phyloP scores from a whole-genome alignment of 2,888 invertebrate genomes.

The Cyrtodaria siliqua region DNA sequence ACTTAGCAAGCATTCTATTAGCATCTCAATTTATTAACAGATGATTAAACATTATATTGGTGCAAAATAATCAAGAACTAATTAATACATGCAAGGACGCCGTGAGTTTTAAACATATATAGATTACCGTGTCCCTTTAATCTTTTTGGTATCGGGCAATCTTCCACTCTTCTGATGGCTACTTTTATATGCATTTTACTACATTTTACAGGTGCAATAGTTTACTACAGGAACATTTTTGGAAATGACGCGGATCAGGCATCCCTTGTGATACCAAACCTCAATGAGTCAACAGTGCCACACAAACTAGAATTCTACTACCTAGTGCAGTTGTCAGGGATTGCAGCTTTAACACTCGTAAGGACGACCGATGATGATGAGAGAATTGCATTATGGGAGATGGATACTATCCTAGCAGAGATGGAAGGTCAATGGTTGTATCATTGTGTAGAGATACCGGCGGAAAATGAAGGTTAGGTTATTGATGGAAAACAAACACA shows the following conservation, averaged over 20 bases:
- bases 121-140: too few species aligned
- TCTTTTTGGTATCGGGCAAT: too few species aligned
- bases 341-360: conserved; percentile 9
- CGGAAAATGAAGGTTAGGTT: conserved; percentile 1
- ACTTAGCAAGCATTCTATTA: too few species aligned
- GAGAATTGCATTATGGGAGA: conserved; percentile 15
- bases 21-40: too few species aligned
- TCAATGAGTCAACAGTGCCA: background rate
- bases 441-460: conserved; percentile 22
- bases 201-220: conserved; percentile 27
- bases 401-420: conserved; percentile 8
- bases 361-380: background rate
- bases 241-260: conserved; percentile 23
- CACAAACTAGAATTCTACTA: conserved; percentile 42
- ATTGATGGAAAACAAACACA: too few species aligned
- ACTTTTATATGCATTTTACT: too few species aligned
- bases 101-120: too few species aligned
- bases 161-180: too few species aligned
- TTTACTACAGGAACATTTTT: conserved; percentile 45
- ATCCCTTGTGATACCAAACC: conserved; percentile 2
- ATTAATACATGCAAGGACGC: too few species aligned
- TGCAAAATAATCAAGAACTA: too few species aligned
- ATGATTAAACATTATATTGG: too few species aligned
- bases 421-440: conserved; percentile 26
- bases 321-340: conserved; percentile 10